phyloP scores from a whole-genome alignment of 2,797 vertebrate genomes.

The Alca torda region DNA sequence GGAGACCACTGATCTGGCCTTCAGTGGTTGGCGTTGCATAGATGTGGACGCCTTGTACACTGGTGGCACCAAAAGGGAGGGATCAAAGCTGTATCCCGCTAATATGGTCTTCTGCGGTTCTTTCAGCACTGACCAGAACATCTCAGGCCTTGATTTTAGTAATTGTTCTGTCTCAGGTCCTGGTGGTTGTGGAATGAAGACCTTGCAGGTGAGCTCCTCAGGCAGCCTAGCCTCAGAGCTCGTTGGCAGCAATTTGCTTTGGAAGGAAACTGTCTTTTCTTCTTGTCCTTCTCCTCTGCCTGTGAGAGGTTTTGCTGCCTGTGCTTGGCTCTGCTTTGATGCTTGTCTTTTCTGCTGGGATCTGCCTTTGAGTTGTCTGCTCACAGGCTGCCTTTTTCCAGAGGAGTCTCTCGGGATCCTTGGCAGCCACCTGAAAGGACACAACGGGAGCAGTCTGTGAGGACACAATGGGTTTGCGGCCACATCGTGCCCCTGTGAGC shows the following conservation, averaged over 20 bases:
- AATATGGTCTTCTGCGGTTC: not conserved
- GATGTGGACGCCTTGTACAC: not conserved
- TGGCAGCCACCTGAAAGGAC: not conserved
- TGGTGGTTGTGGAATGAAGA: not conserved
- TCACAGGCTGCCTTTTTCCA: not conserved
- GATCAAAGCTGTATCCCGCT: not conserved
- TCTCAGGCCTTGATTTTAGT: not conserved
- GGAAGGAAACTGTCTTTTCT: not conserved
- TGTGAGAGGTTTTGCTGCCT: too few species aligned
- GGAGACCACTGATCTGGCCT: not conserved
- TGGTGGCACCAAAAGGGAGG: not conserved
- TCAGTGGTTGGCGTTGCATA: not conserved
- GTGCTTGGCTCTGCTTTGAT: too few species aligned
- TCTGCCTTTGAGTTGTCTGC: too few species aligned
- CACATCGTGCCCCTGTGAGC: not conserved
- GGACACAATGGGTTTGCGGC: too few species aligned
- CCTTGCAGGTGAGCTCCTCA: not conserved
- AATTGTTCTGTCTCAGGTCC: not conserved
- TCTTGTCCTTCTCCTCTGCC: not conserved
- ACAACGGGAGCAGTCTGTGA: not conserved
- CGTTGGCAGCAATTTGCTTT: not conserved
- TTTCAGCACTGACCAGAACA: not conserved
- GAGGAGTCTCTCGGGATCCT: not conserved
- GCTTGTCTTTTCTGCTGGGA: not conserved
- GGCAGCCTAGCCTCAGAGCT: not conserved